Evolutionary conservation across 2,888 invertebrate genomes (phyloP).

Genomic region (Parthenolecanium corni): DNA sequence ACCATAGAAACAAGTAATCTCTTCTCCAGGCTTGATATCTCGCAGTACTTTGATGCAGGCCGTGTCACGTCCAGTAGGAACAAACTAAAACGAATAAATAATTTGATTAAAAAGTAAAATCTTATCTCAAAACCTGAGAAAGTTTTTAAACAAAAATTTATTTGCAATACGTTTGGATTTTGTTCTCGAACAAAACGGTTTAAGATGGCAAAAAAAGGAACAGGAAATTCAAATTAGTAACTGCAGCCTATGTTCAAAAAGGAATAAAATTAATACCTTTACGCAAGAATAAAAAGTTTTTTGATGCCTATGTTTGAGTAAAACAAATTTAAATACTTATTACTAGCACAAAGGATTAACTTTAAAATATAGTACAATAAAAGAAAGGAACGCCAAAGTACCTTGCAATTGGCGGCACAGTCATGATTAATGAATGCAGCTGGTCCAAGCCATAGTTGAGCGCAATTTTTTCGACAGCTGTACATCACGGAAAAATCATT

Average conservation of each 20-base stretch:
- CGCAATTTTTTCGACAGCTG: slow-evolving; percentile 96
- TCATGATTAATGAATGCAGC: slow-evolving; percentile 99
- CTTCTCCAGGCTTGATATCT: slow-evolving; percentile 90
- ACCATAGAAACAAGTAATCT: slow-evolving; percentile 97
- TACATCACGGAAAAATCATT: slow-evolving; percentile 99
- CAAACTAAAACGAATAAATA: slow-evolving; percentile 51
- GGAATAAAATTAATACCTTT: too few relatives aligned
- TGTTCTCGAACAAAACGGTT: too few relatives aligned
- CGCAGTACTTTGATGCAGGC: slow-evolving; percentile 91
- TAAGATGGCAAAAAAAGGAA: too few relatives aligned
- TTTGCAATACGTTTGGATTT: too few relatives aligned
- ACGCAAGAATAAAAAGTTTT: too few relatives aligned
- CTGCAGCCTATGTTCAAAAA: too few relatives aligned
- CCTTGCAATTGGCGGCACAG: slow-evolving; percentile 91
- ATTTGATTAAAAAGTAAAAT: neutral
- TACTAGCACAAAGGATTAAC: too few relatives aligned
- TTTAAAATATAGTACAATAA: neutral
- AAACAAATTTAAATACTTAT: too few relatives aligned
- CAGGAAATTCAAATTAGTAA: too few relatives aligned
- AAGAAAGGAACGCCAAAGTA: slow-evolving; percentile 39
- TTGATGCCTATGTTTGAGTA: too few relatives aligned
- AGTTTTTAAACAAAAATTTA: too few relatives aligned
- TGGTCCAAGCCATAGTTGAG: slow-evolving; percentile 97
- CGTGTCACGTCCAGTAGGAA: slow-evolving; percentile 90
- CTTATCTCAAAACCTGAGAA: too few relatives aligned